Evolutionary conservation across 2,113 vertebrate species (phyloP), one percentile per base, ranked within the genome.

Genomic region (Osmerus eperlanus): DNA sequence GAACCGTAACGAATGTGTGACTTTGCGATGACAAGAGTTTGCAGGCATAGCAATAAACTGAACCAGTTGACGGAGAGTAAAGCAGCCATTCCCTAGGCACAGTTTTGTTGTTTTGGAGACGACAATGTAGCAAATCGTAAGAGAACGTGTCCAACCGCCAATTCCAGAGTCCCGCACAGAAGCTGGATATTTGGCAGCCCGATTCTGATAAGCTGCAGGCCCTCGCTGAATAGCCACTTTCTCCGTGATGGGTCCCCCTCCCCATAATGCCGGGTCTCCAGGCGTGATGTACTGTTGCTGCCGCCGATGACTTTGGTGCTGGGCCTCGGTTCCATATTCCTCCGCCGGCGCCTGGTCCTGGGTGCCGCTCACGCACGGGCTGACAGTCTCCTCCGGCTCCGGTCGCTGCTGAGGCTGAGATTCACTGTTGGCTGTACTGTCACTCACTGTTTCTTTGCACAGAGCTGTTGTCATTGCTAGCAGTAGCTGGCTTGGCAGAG

Each of bases 11-110:
- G 21, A 23, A 23, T 23, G 21, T 23, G 21, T 14, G 51, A 14
- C 51, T 9, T 47, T 73, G 67, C 19, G n/a, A 47, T 51, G 41
- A 68, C n/a, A 78, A 61, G 51, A 63, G n/a, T 68, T 77, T 72
- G 54, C 70, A 56, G 13, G 70, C 25, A 67, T 67, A 73, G 28
- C 75, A 77, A 47, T 67, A 64, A 25, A 75, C 28, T 19, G 32
- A 63, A 15, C 67, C 70, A 61, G 58, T 61, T n/a, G 59, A 63
- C 15, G 71, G 65, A 3, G 70, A 73, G n/a, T 73, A 68, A 36
- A 78, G 23, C 9, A 72, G n/a, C 65, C 70, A 72, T 7, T 64
- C 66, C 41, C 64, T 53, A 8, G 68, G 25, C 21, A 59, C 70
- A 19, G 25, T 16, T 63, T 75, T 15, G 21, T 74, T 68, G 52